Base-by-base conservation (phyloP, 2,888 invertebrate genomes). In the Chrysolina haemoptera region DNA sequence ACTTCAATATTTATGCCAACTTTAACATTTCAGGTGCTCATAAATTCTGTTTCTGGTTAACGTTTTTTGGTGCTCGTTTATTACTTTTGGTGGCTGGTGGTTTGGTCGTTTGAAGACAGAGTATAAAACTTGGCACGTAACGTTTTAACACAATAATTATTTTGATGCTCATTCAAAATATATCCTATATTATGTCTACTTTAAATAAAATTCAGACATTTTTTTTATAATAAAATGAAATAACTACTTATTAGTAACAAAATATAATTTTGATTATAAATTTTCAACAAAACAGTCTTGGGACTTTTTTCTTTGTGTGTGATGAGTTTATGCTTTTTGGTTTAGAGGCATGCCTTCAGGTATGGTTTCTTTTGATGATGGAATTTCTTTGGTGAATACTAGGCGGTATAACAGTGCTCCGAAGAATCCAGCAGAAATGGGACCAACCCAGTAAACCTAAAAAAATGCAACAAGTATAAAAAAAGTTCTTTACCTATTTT, bases 371-470 rank as follows among this genome's bases (percentile, higher is more conserved):
- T 74, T 80, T 59, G 79, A 78, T 65, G 75, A 73, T 41, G 79
- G 80, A 71, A 80, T 74, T 11, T 84, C 84, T 77, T 85, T 85
- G 35, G 80, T 80, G 73, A 87, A 88, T 9, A 86, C 70, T 22
- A 85, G 70, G 73, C 86, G 81, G 81, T 87, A 88, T 4, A 87
- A 76, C 11, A 85, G 74, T 9, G 85, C 87, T 8, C 84, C 86
- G 11, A 85, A 72, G 18, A 86, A 82, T 18, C 83, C 85, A 43
- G 84, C 85, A 12, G 81, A 67, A 40, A 87, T 74, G 14, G 88
- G 88, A 11, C 85, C 88, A 40, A 86, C 74, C 88, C 88, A 88
- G 75, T 86, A 88, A 11, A 84, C 68, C 84, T 84, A 55, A 78
- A 76, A 55, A 46, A 69, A 59, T 8, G 66, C 27, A 73, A 35